Evolutionary conservation across 2,888 invertebrate species (phyloP).

Genomic region (Xanthorhoe spadicearia): DNA sequence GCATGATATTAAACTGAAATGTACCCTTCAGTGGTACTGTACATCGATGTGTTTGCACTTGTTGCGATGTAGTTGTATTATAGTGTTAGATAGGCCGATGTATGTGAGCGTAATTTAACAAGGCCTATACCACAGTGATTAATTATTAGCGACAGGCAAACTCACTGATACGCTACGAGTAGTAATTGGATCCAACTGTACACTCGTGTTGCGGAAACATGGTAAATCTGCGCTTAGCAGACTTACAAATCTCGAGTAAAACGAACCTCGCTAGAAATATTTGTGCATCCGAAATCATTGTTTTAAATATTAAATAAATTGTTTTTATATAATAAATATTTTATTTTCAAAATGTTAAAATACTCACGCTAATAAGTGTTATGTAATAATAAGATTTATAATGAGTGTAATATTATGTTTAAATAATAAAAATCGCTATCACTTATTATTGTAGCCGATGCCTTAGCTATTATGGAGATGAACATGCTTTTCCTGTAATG

Average conservation of each 20-base stretch:
- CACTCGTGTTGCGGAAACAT: slow-evolving; percentile 18
- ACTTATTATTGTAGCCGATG: slow-evolving; percentile 25
- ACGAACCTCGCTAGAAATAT: slow-evolving; percentile 12
- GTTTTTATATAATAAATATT: slow-evolving; percentile 3
- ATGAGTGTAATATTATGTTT: slow-evolving; percentile 34
- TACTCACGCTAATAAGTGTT: slow-evolving; percentile 34
- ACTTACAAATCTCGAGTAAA: slow-evolving; percentile 24
- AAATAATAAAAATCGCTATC: slow-evolving; percentile 30
- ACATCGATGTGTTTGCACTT: slow-evolving; percentile 50
- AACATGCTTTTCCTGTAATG: slow-evolving; percentile 51
- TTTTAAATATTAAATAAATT: slow-evolving; percentile 1
- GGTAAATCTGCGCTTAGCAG: slow-evolving; percentile 22
- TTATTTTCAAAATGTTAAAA: slow-evolving; percentile 19
- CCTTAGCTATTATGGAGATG: slow-evolving; percentile 29
- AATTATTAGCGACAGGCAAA: slow-evolving; percentile 37
- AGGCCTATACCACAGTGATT: slow-evolving; percentile 44
- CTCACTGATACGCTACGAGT: slow-evolving; percentile 26
- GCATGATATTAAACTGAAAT: slow-evolving; percentile 53
- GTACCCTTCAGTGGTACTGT: slow-evolving; percentile 45
- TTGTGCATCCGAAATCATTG: not conserved
- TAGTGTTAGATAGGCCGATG: slow-evolving; percentile 43
- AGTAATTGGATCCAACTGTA: slow-evolving; percentile 21
- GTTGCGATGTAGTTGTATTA: slow-evolving; percentile 45
- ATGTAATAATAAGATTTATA: slow-evolving; percentile 35
- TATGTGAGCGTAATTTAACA: slow-evolving; percentile 37